Evolutionary conservation across 2,113 vertebrate species (phyloP), one percentile per base, ranked within the genome.

Genomic region (Recurvirostra avosetta): DNA sequence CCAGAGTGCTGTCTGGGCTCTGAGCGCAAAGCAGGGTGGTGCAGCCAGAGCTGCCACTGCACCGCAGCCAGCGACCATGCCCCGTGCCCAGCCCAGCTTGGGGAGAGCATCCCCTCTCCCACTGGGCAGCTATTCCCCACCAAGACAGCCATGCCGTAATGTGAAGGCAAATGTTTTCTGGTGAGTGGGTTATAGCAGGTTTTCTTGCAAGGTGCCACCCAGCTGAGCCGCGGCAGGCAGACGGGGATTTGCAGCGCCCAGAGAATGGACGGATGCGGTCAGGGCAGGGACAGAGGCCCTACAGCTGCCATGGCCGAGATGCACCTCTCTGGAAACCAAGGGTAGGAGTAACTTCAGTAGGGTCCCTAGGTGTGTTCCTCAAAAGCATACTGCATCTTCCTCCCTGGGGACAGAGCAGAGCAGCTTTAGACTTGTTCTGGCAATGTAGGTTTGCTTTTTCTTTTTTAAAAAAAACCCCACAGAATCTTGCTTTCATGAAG

Each of bases 81-180:
- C 4, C 43, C 8, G 1, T 67, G 36, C 36, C 21, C 1, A 1
- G 32, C 53, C 47, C 2, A 1, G 65, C 49, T 58, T 1, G 0
- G 65, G 65, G 41, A 38, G 36, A 72, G 43, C 43, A n/a, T 52
- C 52, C 23, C 52, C 29, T 45, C 82, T 79, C 17, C 29, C 19
- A n/a, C 34, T 45, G 16, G 22, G 66, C 41, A 73, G 58, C 43
- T 62, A 6, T 32, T 63, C 55, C 63, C 30, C n/a, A 56, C 56
- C 2, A 2, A 77, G 72, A 40, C 63, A 56, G 56, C 62, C 32
- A 15, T 77, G 63, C 19, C 23, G 49, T 56, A 23, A 29, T 14
- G 43, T 34, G 66, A 79, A 47, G 53, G n/a, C 45, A 67, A 25
- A 66, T 1, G 1, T 34, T 78, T 66, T 45, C 68, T 7, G 34